Conservation (phyloP, 2,888 invertebrate species). For the Linnaemya vulpina region DNA sequence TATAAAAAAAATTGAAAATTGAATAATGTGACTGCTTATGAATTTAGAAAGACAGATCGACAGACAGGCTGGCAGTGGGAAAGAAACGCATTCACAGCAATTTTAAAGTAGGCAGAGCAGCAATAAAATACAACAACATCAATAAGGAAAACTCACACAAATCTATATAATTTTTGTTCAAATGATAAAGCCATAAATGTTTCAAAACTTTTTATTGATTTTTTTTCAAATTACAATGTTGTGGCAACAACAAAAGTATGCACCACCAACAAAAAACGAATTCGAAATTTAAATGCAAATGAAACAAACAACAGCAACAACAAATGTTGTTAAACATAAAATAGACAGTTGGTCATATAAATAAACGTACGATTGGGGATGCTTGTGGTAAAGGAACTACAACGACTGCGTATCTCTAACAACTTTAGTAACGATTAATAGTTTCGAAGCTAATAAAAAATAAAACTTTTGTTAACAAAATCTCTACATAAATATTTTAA, state of each 20-base stretch:
- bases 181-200: slow-evolving; percentile 65
- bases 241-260: slow-evolving; percentile 22
- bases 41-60: slow-evolving; percentile 43
- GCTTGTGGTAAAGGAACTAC: slow-evolving; percentile 10
- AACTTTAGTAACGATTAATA: slow-evolving; percentile 39
- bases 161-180: slow-evolving; percentile 59
- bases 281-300: slow-evolving; percentile 44
- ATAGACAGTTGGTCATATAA: slow-evolving; percentile 61
- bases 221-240: slow-evolving; percentile 23
- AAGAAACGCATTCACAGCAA: slow-evolving; percentile 46
- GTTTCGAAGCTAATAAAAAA: background rate
- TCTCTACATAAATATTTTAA: slow-evolving; percentile 31
- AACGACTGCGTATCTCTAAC: slow-evolving; percentile 36
- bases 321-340: slow-evolving; percentile 39
- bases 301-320: slow-evolving; percentile 37
- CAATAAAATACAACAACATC: slow-evolving; percentile 32
- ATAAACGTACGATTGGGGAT: slow-evolving; percentile 42
- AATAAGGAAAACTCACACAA: slow-evolving; percentile 44
- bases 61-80: slow-evolving; percentile 25
- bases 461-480: slow-evolving; percentile 23
- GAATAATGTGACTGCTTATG: slow-evolving; percentile 52
- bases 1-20: slow-evolving; percentile 44
- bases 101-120: slow-evolving; percentile 55
- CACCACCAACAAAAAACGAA: slow-evolving; percentile 27
- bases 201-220: background rate